Evolutionary conservation across 2,113 vertebrate genomes (phyloP).

Genomic region (Actinemys pallida): DNA sequence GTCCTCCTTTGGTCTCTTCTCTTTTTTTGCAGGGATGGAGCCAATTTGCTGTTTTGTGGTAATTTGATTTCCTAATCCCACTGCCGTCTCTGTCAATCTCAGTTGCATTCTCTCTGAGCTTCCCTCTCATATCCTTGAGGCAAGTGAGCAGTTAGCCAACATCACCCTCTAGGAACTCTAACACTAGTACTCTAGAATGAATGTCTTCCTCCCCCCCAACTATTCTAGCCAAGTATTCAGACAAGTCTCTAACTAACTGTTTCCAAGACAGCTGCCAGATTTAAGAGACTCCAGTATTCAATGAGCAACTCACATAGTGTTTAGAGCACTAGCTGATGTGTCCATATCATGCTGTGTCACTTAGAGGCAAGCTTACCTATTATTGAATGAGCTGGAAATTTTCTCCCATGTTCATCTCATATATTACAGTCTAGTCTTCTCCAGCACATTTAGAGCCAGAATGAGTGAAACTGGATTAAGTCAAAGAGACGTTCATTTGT

Average conservation of each 20-base stretch:
- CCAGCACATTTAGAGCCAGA: background rate
- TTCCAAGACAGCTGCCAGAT: background rate
- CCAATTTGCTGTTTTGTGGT: background rate
- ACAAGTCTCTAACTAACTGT: background rate
- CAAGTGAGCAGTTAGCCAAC: background rate
- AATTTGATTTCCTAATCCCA: background rate
- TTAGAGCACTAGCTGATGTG: background rate
- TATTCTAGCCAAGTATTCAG: background rate
- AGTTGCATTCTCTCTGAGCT: background rate
- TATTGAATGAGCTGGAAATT: background rate
- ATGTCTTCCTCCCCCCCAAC: background rate
- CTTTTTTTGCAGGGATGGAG: background rate
- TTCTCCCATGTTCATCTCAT: background rate
- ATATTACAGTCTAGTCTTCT: background rate
- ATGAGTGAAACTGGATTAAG: background rate
- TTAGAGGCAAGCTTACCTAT: background rate
- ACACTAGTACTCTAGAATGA: background rate
- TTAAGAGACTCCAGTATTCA: background rate
- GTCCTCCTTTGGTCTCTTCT: background rate
- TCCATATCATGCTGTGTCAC: fast-evolving
- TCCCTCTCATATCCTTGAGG: background rate
- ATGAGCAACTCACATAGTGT: background rate
- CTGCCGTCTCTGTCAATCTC: background rate
- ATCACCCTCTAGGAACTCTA: background rate
- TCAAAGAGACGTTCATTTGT: background rate